phyloP scores from a whole-genome alignment of 2,113 vertebrate species.

The Pycnonotus jocosus region DNA sequence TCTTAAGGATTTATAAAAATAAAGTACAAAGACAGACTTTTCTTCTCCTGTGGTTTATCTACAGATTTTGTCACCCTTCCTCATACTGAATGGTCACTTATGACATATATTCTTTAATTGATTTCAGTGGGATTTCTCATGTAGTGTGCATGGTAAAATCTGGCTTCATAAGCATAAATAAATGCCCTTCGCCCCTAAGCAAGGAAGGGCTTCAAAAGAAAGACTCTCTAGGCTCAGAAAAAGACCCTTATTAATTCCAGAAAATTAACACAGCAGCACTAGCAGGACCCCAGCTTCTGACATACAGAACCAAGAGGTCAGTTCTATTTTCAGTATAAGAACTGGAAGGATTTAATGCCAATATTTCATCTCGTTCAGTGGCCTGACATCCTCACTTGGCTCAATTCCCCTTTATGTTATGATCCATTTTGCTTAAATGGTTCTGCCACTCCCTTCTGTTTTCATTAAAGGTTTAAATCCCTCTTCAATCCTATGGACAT shows the following conservation, averaged over 20 bases:
- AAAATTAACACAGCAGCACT: not conserved
- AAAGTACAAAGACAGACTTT: not conserved
- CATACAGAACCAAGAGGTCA: not conserved
- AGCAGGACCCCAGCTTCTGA: not conserved
- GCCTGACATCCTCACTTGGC: not conserved
- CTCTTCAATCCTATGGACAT: not conserved
- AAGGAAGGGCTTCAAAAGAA: constrained; percentile 1
- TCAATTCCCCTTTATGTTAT: not conserved
- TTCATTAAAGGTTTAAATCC: not conserved
- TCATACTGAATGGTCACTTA: not conserved
- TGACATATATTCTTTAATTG: not conserved
- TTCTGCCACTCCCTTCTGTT: not conserved
- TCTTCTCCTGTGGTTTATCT: not conserved
- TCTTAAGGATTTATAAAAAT: not conserved
- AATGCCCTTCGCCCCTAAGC: not conserved
- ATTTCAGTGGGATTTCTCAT: constrained; percentile 35
- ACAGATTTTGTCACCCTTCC: not conserved
- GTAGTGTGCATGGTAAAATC: not conserved
- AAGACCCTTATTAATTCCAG: not conserved
- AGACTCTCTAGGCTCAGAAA: not conserved
- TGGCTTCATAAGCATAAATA: constrained; percentile 21
- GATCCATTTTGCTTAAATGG: not conserved
- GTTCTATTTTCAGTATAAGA: not conserved
- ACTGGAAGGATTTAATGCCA: not conserved
- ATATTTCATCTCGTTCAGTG: not conserved